Evolutionary conservation across 2,113 vertebrate genomes (phyloP).

Genomic region (Andinoacara biseriatus): DNA sequence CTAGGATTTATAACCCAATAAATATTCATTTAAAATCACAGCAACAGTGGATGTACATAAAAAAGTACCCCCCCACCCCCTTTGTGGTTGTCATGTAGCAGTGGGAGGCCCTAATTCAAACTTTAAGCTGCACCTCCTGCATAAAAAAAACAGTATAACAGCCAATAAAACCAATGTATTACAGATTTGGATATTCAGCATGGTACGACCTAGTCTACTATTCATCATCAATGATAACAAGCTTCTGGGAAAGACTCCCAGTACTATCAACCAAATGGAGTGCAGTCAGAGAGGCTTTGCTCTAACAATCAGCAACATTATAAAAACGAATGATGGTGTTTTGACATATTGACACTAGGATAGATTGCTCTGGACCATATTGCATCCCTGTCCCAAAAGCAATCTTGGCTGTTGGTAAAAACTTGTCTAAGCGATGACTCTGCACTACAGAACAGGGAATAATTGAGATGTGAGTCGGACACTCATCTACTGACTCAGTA

Average conservation of each 20-base stretch:
- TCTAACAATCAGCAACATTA: constrained; percentile 64
- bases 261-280: constrained; percentile 57
- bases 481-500: constrained; percentile 62
- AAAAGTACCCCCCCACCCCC: not conserved
- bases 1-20: constrained; percentile 9
- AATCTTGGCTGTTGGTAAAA: constrained; percentile 73
- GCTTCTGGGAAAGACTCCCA: constrained; percentile 51
- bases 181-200: constrained; percentile 31
- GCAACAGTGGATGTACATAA: constrained; percentile 4
- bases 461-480: constrained; percentile 66
- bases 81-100: constrained; percentile 11
- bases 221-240: constrained; percentile 60
- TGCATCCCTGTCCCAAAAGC: constrained; percentile 78
- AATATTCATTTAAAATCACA: constrained; percentile 16
- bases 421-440: constrained; percentile 74
- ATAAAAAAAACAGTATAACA: constrained; percentile 27
- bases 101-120: constrained; percentile 31
- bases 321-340: constrained; percentile 74
- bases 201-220: constrained; percentile 13
- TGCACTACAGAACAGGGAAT: constrained; percentile 64
- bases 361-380: constrained; percentile 77
- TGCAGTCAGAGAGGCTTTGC: constrained; percentile 54
- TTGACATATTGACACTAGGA: constrained; percentile 75
- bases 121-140: constrained; percentile 12
- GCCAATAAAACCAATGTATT: constrained; percentile 43